Base-by-base conservation (phyloP, 23 tunicate species). In the Ciona savignyi region DNA sequence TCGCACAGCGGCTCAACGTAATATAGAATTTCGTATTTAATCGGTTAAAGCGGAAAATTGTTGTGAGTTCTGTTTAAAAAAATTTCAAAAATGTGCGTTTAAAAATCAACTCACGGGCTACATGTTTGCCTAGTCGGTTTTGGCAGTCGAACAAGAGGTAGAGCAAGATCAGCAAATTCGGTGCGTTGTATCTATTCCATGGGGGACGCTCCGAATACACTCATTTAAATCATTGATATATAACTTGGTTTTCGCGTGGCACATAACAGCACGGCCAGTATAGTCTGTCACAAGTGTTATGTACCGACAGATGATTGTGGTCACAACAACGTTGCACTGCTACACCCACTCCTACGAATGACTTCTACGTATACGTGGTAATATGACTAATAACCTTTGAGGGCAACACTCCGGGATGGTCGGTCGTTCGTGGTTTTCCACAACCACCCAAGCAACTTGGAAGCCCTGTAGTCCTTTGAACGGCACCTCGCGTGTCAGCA, bases 391-490 rank as follows among this genome's bases (percentile, higher is more conserved):
- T n/a, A n/a, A n/a, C 81, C 78, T 76, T 42, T 70, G 6, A 29
- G 95, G 95, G 62, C 95, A 87, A 21, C 66, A 51, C 11, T 32
- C 32, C 1, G 97, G 97, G 9, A 90, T 68, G 19, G 67, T 27
- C 3, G 97, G 97, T 30, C 97, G 33, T 33, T 84, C 82, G 25
- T 64, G 77, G 2, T 83, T 85, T 69, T 90, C 91, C 1, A 90
- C 97, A 2, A 90, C 97, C 30, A 62, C 81, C 97, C 97, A 90
- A 29, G 97, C 97, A 11, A 90, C 86, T 78, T 90, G 97, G 68
- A 84, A 90, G 21, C 91, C 92, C 65, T 79, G 86, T 35, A 90
- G 32, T 4, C 92, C 97, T 74, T 90, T 90, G 83, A 90, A 90
- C 15, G 97, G 97, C 21, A 90, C 76, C 42, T 90, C 97, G 64